Base-by-base conservation (phyloP, 2,797 vertebrate genomes). In the Poecilia picta region DNA sequence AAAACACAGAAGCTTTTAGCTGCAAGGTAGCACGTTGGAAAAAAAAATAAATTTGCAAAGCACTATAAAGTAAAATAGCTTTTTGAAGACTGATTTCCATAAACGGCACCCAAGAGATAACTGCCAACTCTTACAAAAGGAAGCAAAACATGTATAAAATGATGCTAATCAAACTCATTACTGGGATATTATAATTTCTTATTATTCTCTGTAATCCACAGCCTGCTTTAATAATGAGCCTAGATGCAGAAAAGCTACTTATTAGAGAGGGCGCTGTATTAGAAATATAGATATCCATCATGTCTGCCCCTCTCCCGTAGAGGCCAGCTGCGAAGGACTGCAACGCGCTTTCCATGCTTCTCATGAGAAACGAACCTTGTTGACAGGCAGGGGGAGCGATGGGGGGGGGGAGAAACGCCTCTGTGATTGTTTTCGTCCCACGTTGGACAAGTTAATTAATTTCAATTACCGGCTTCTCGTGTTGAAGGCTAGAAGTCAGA, bases 381-480 rank as follows among this genome's bases (percentile, higher is more conserved):
- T 94, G 93, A 95, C 93, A 93, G 92, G 91, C 74, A 78, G 89
- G 82, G 79, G 89, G 82, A n/a, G n/a, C n/a, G n/a, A n/a, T n/a
- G n/a, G n/a, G 79, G 89, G 81, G 92, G 90, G 75, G 79, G 89
- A 81, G 77, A 57, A 90, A 79, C 80, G 77, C 89, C 81, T 79
- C 85, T 88, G 78, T 95, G 94, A 96, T 95, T 95, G 93, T 93
- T 95, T 93, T 91, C 89, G 89, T 83, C 86, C 81, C 81, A 86
- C 74, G 77, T 83, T 87, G 82, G 91, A 95, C 92, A 94, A 93
- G 86, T 94, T 95, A 91, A 95, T 95, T 95, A 81, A 95, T 95
- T 95, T 93, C 91, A 95, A 95, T 96, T 95, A 94, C 86, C 82
- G 74, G 77, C 82, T 80, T 80, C 83, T 89, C 49, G 36, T 79